A percentile compares a stretch with the other conserved stretches of the same genome.
phyloP scores from a whole-genome alignment of 2,797 vertebrate species.

The Phyllotis vaccarum region DNA sequence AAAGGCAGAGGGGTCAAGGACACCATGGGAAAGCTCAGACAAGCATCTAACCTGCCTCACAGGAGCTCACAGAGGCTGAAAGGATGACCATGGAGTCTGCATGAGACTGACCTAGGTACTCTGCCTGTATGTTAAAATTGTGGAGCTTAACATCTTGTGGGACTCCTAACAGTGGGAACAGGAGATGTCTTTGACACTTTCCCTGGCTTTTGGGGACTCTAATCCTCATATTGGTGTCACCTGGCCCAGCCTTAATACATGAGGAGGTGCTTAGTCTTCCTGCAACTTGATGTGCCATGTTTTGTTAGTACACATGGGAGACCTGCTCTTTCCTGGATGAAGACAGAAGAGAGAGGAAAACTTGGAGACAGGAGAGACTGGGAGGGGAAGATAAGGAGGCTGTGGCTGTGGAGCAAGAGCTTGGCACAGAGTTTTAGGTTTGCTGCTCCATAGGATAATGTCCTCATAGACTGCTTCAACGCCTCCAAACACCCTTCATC shows the following conservation, averaged over 20 bases:
- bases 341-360: neutral
- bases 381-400: neutral
- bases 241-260: neutral
- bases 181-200: neutral
- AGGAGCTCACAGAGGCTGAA: neutral
- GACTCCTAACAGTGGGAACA: too few species aligned
- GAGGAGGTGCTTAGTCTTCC: neutral
- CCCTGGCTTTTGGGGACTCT: neutral
- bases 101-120: neutral
- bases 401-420: neutral
- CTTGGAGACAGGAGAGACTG: neutral
- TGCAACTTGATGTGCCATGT: neutral
- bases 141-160: neutral
- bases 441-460: accelerated
- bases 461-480: neutral
- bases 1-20: neutral
- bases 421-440: neutral
- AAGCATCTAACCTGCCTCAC: neutral
- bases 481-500: too few species aligned
- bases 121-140: neutral
- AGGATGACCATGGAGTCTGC: neutral
- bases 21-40: neutral
- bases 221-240: neutral
- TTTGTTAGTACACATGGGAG: neutral
- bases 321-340: neutral